Percentiles rank a stretch among this genome's conserved stretches.
Conservation (phyloP, 2,888 invertebrate genomes). For the Catocala fraxini region DNA sequence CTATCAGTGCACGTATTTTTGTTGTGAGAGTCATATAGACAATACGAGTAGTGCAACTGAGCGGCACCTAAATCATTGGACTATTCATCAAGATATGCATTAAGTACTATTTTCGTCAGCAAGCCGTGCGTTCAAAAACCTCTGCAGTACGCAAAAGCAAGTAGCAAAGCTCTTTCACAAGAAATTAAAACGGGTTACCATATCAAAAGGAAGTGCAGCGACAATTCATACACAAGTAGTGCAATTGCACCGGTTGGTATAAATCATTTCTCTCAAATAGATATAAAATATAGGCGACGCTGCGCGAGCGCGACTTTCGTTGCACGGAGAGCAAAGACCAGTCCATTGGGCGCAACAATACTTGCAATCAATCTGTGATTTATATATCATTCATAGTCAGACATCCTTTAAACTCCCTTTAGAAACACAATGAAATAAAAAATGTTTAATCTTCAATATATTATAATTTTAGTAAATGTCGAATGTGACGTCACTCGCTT, state of each 20-base stretch:
- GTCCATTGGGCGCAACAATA: constrained; percentile 63
- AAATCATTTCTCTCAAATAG: constrained; percentile 74
- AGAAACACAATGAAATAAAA: not conserved
- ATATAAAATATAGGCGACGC: constrained; percentile 63
- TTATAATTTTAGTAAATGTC: too few relatives aligned
- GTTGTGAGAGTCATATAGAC: too few relatives aligned
- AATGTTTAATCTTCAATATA: too few relatives aligned
- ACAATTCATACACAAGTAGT: constrained; percentile 66
- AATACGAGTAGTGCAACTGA: too few relatives aligned
- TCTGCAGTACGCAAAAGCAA: not conserved
- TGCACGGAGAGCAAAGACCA: constrained; percentile 45
- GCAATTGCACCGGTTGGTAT: constrained; percentile 73
- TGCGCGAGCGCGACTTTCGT: constrained; percentile 10
- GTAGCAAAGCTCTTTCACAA: constrained; percentile 34
- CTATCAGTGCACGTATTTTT: too few relatives aligned
- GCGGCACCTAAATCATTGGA: too few relatives aligned
- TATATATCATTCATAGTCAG: constrained; percentile 48
- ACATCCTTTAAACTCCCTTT: constrained; percentile 23
- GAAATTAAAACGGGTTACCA: constrained; percentile 13
- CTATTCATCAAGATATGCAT: too few relatives aligned
- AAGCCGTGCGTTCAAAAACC: too few relatives aligned
- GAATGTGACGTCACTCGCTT: too few relatives aligned
- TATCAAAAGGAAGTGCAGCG: constrained; percentile 46
- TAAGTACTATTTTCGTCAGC: too few relatives aligned
- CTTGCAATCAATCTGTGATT: constrained; percentile 66